These are phyloP conservation scores for Dendrolimus pini DNA, from an alignment of 2,888 invertebrate genomes.

Conservation along the genomic window DNA sequence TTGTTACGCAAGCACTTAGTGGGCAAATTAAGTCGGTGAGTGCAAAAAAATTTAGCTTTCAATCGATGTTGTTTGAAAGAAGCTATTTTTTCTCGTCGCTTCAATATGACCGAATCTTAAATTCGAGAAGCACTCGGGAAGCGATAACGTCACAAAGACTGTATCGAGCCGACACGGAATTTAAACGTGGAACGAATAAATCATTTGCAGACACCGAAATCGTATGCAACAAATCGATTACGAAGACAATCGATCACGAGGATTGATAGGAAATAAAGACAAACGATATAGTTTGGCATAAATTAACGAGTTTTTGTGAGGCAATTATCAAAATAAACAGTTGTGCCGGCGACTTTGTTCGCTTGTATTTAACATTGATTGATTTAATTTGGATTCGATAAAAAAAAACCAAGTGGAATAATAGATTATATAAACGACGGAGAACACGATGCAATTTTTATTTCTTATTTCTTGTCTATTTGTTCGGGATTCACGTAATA, in stretches of 20 bases:
- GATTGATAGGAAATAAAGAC: constrained; percentile 29
- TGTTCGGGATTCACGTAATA: too few relatives aligned
- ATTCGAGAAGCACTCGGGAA: constrained; percentile 28
- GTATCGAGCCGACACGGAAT: constrained; percentile 37
- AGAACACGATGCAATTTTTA: too few relatives aligned
- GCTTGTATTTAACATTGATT: too few relatives aligned
- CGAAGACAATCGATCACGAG: constrained; percentile 38
- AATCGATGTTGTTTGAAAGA: constrained; percentile 40
- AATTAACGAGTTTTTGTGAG: background rate
- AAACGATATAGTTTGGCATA: constrained; percentile 21
- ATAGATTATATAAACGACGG: too few relatives aligned
- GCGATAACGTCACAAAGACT: constrained; percentile 47
- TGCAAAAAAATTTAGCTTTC: constrained; percentile 38
- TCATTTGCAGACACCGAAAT: constrained; percentile 44
- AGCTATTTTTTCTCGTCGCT: constrained; percentile 42
- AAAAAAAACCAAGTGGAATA: too few relatives aligned
- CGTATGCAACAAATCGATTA: constrained; percentile 46
- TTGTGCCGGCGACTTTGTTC: too few relatives aligned
- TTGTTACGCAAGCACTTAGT: constrained; percentile 46
- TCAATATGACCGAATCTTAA: constrained; percentile 35
- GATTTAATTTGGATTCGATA: too few relatives aligned
- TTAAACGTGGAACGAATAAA: constrained; percentile 55
- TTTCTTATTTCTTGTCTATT: too few relatives aligned
- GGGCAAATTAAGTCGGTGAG: constrained; percentile 59
- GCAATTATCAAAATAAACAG: too few relatives aligned